These are phyloP conservation scores for Gambelia wislizenii DNA, from an alignment of 2,797 vertebrate species.

Conservation along the genomic window DNA sequence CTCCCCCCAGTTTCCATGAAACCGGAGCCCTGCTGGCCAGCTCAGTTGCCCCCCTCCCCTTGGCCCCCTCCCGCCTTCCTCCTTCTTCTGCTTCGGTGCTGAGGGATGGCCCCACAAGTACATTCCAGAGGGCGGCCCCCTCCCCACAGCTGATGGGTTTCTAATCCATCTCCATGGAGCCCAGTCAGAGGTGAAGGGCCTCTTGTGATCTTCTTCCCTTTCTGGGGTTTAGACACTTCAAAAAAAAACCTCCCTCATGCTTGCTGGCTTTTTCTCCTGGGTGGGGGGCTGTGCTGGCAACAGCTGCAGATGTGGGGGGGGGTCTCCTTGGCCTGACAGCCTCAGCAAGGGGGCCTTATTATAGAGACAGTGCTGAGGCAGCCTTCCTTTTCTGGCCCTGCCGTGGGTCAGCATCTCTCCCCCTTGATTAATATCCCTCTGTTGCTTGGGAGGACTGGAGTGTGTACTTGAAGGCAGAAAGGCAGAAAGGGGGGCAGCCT, in stretches of 20 bases:
- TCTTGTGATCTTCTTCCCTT: slow-evolving; percentile 19
- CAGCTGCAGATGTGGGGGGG: slow-evolving; percentile 7
- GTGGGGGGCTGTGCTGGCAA: background rate
- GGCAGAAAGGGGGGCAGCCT: too few species aligned
- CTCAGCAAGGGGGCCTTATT: background rate
- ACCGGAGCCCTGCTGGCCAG: background rate
- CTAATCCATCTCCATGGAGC: background rate
- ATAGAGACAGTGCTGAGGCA: background rate
- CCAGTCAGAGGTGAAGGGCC: slow-evolving; percentile 18
- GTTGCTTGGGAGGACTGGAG: background rate
- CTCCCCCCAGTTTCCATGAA: slow-evolving; percentile 20
- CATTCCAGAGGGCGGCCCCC: slow-evolving; percentile 11
- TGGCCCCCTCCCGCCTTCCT: background rate
- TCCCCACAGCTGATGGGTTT: background rate
- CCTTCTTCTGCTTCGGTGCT: background rate
- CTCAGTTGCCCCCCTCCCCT: background rate
- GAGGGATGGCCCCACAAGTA: slow-evolving; percentile 7
- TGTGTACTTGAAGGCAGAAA: background rate
- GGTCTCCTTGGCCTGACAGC: background rate
- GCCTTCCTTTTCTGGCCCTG: background rate
- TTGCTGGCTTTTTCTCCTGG: background rate
- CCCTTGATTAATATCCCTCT: too few species aligned
- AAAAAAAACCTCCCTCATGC: background rate
- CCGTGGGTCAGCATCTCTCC: background rate
- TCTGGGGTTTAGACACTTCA: background rate